These are phyloP conservation scores for Metallyticus violacea DNA, from an alignment of 2,888 invertebrate species.

Conservation along the genomic window DNA sequence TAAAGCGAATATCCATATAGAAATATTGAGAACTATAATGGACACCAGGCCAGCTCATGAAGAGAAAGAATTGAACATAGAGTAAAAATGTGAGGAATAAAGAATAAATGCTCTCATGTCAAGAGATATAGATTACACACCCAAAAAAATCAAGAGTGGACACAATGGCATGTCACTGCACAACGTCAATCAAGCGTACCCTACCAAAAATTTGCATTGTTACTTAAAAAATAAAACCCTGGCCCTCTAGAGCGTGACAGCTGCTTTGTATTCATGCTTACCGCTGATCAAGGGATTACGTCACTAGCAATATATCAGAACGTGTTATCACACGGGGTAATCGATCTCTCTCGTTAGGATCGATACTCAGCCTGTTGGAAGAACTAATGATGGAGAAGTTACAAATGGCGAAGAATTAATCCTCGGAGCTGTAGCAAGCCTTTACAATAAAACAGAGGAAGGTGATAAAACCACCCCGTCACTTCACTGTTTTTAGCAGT, in stretches of 20 bases:
- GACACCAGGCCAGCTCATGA: too few species aligned
- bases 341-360: background rate
- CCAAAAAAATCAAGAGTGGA: background rate
- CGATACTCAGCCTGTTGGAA: background rate
- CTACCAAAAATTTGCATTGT: background rate
- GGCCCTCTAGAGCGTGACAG: background rate
- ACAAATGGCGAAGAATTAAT: background rate
- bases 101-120: background rate
- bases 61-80: background rate
- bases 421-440: too few species aligned
- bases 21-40: background rate
- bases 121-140: background rate
- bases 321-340: background rate
- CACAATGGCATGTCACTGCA: background rate
- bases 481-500: too few species aligned
- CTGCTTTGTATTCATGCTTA: background rate
- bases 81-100: background rate
- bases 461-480: background rate
- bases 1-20: too few species aligned
- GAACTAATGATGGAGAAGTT: background rate
- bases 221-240: background rate
- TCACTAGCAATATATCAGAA: background rate
- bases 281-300: background rate
- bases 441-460: background rate
- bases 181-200: background rate